Evolutionary conservation across 2,113 vertebrate genomes (phyloP), one percentile per base, ranked within the genome.

Genomic region (Cynoglossus semilaevis): DNA sequence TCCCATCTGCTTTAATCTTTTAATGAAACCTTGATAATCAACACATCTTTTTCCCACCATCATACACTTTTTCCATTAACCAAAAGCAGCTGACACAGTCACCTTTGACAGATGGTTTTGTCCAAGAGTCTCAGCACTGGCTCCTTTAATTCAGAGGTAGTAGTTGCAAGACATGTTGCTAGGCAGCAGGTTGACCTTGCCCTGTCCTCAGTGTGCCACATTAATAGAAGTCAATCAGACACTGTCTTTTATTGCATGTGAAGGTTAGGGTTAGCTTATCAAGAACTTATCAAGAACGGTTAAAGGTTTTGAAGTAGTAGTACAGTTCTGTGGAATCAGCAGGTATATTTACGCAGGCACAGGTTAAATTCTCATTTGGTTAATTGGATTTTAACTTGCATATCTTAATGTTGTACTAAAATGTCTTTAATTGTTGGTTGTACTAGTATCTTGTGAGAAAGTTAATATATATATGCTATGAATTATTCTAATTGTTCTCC

Each of bases 121-220:
- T 67, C 22, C 18, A 12, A 13, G 17, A 37, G 36, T 72, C 62
- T 61, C 19, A 74, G 50, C 0, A 0, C n/a, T 19, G 44, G 36
- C 14, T 41, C n/a, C 53, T 65, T 56, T 6, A 57, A 53, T 19
- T 1, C 44, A 42, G 51, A 60, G 5, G 4, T 13, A 53, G 67
- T 57, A 40, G 47, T 67, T 76, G 35, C 15, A 29, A 17, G 44
- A 45, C 10, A 45, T 71, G 68, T 69, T 79, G 66, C 69, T 42
- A 51, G 50, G 75, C 63, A 79, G 72, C 63, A 44, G 1, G 22
- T 15, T 17, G 73, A 84, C 84, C 69, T 82, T 85, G 77, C 63
- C 53, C 22, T 66, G 74, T 65, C 69, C 58, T 74, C 2, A 1
- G 46, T 51, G 66, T 52, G 11, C 52, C 52, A 52, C 61, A 61